Conservation (phyloP, 2,797 vertebrate species). For the Lepilemur ruficaudatus region DNA sequence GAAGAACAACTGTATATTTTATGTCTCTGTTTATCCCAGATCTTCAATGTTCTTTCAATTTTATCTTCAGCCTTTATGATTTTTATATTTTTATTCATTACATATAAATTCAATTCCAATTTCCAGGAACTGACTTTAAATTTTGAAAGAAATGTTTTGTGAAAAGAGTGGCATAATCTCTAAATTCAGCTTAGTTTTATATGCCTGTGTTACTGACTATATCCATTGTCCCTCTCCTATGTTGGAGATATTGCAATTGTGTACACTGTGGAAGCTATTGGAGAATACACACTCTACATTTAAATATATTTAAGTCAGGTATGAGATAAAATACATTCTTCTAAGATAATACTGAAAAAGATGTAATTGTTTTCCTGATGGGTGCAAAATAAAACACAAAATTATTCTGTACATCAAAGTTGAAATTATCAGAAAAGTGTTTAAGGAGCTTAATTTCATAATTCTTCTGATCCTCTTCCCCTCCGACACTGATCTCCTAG, state of each 20-base stretch:
- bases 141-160: constrained; percentile 15
- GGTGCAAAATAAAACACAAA: neutral
- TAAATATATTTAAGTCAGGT: neutral
- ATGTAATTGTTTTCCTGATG: neutral
- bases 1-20: neutral
- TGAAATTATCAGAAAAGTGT: neutral
- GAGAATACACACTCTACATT: neutral
- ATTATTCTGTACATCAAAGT: neutral
- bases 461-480: neutral
- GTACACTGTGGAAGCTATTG: too few relatives aligned
- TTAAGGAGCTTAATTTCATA: neutral
- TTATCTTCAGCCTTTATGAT: constrained; percentile 39
- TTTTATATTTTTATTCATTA: neutral
- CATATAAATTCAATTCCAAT: constrained; percentile 29
- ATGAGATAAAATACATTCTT: neutral
- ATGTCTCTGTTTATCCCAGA: constrained; percentile 21
- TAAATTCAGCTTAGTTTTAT: neutral
- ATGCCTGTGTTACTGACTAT: neutral
- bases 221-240: neutral
- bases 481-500: neutral
- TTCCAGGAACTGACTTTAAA: neutral
- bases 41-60: constrained; percentile 31
- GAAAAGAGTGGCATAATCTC: neutral
- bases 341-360: neutral
- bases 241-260: neutral